Evolutionary conservation across 2,888 invertebrate species (phyloP), one percentile per base, ranked within the genome.

Genomic region (Lithophane semibrunnea): DNA sequence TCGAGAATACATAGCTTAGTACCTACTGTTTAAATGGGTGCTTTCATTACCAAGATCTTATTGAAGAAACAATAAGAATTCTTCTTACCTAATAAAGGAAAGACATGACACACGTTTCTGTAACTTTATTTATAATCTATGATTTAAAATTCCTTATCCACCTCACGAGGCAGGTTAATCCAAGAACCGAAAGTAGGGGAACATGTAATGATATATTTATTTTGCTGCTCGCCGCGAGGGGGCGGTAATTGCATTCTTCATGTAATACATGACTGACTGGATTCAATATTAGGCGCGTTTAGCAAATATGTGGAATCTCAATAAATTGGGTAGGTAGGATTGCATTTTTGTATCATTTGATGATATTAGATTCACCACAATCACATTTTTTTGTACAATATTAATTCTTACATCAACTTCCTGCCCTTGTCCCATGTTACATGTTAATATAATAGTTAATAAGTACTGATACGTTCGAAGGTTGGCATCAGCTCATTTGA

Each of bases 211-310:
- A 89, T 86, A 89, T 85, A 89, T 90, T 89, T 89, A 86, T 87
- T 83, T 88, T 77, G 74, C 75, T 72, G 79, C 79, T 61, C 70
- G 58, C 82, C 73, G 66, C 75, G 58, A 79, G 82, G 82, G 83
- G 69, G 69, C 76, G 85, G 84, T 90, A 89, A 90, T 90, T 90
- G 84, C 90, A 88, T 90, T 89, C 88, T 86, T 86, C 75, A 83
- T 85, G 88, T 88, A 83, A 90, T 82, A 89, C 86, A 84, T 88
- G 81, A 76, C 79, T 72, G 73, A 64, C 68, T 79, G 65, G 76
- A 73, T 77, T 68, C 75, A 64, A 84, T 88, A 81, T 77, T 73
- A 77, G 64, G 24, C 47, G 37, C 69, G 60, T 78, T 82, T 58
- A 56, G 60, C 49, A 66, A 84, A 75, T 73, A 78, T 61, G 60